phyloP scores from a whole-genome alignment of 2,797 vertebrate species.

The Diplodus puntazzo region DNA sequence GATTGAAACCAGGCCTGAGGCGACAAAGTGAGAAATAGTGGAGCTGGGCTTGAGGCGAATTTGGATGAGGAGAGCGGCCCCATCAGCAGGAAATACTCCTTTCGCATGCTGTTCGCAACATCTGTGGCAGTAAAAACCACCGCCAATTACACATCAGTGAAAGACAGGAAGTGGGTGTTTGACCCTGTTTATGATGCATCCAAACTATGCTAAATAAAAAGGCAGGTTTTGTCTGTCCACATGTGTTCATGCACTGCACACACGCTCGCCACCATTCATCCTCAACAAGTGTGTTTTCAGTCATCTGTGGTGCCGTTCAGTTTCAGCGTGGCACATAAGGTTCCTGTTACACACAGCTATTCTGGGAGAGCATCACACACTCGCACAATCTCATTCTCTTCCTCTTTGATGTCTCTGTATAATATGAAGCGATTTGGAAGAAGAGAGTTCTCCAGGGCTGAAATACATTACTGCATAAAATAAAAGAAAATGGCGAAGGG shows the following conservation, averaged over 20 bases:
- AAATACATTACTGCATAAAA: conserved; percentile 52
- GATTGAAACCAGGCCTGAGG: conserved; percentile 50
- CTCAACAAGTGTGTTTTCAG: conserved; percentile 20
- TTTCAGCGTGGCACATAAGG: conserved; percentile 45
- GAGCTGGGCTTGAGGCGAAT: conserved; percentile 35
- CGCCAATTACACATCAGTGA: conserved; percentile 37
- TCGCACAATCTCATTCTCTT: conserved; percentile 33
- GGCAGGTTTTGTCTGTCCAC: not conserved
- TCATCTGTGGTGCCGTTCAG: conserved; percentile 44
- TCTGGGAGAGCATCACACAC: conserved; percentile 63
- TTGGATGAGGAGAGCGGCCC: conserved; percentile 39
- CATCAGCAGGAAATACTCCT: conserved; percentile 68
- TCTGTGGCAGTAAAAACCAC: conserved; percentile 59
- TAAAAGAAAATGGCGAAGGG: conserved; percentile 33
- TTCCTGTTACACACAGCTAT: conserved; percentile 72
- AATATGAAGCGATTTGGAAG: conserved; percentile 52
- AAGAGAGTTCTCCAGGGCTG: conserved; percentile 45
- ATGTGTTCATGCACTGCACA: not conserved
- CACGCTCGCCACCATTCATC: not conserved
- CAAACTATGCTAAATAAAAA: conserved; percentile 12
- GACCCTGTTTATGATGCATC: conserved; percentile 45
- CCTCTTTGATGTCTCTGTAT: conserved; percentile 64
- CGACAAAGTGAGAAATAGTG: conserved; percentile 28
- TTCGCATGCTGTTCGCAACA: conserved; percentile 36
- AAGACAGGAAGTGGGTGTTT: conserved; percentile 55